These are phyloP conservation scores for Sinocyclocheilus anophthalmus DNA, from an alignment of 2,113 vertebrate genomes.

Conservation along the genomic window DNA sequence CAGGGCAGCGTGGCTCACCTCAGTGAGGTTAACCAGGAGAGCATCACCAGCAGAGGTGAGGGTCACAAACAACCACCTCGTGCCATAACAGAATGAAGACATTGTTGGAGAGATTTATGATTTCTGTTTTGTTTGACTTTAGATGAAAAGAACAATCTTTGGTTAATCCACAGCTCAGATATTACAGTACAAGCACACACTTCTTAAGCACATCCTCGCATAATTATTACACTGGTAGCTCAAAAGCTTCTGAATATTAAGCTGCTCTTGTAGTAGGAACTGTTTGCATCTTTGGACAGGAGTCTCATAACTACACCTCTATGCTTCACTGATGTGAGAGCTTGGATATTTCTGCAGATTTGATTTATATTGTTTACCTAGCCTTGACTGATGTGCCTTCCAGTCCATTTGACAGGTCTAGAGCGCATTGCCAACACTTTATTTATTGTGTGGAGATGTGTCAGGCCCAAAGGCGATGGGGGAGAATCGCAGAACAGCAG, in stretches of 20 bases:
- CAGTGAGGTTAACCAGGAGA: slow-evolving; percentile 93
- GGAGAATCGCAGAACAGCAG: neutral
- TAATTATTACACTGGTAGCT: neutral
- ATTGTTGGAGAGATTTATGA: neutral
- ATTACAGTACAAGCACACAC: neutral
- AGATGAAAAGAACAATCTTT: neutral
- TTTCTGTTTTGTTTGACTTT: neutral
- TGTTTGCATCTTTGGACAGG: neutral
- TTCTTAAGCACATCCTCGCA: neutral
- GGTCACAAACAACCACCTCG: neutral
- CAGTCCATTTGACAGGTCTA: slow-evolving; percentile 41
- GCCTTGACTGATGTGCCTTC: slow-evolving; percentile 49
- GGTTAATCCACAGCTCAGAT: neutral
- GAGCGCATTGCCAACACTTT: slow-evolving; percentile 32
- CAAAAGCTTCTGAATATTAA: slow-evolving; percentile 8
- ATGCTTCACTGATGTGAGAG: neutral
- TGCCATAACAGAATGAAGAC: neutral
- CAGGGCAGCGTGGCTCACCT: slow-evolving; percentile 89
- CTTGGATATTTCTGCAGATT: slow-evolving; percentile 6
- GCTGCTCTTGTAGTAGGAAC: neutral
- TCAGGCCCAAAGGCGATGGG: slow-evolving; percentile 7
- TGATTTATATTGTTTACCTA: slow-evolving; percentile 53
- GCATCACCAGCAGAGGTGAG: slow-evolving; percentile 82
- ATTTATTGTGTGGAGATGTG: slow-evolving; percentile 49
- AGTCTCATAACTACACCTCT: slow-evolving; percentile 4